Base-by-base conservation (phyloP, 2,113 vertebrate species). In the Chionis minor region DNA sequence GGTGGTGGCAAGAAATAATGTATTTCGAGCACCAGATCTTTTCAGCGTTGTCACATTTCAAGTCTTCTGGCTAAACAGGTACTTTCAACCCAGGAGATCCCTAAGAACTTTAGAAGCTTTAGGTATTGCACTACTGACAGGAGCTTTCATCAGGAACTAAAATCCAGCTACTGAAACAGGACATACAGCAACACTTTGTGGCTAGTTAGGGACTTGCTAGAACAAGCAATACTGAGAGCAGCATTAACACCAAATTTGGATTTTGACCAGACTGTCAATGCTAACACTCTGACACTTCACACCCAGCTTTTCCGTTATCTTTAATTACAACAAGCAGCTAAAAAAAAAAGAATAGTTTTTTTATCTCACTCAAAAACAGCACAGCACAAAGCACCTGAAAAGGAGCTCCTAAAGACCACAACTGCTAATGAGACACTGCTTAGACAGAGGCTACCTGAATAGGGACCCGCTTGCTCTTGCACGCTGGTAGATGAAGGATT, bases 231-330 rank as follows among this genome's bases (percentile, higher is more conserved):
- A 67, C 0, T 8, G 30, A 70, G 20, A 32, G 38, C 0, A 67
- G 33, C 0, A 1, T 33, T 30, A 35, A 33, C 42, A 45, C n/a
- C 58, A 47, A 15, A 32, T 2, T 0, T 20, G 19, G 21, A 33
- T 51, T 81, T 70, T 70, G 28, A 33, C 8, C 22, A 62, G 52
- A n/a, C 0, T 8, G 12, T 54, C 54, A 42, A 44, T 14, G 15
- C 45, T 18, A 3, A 42, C 23, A 61, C 12, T 22, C 27, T 7
- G 3, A 71, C 49, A 8, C 6, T 9, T 59, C 23, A 32, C 26
- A 10, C 2, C 2, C 55, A 21, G 38, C 8, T n/a, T 66, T 71
- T n/a, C 38, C 3, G 1, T 16, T 47, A 28, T 1, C 30, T 69
- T 49, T 44, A 27, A 81, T 24, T 6, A 16, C 8, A 80, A 44